Evolutionary conservation across 2,797 vertebrate genomes (phyloP), one percentile per base, ranked within the genome.

Genomic region (Pangasius macronema): DNA sequence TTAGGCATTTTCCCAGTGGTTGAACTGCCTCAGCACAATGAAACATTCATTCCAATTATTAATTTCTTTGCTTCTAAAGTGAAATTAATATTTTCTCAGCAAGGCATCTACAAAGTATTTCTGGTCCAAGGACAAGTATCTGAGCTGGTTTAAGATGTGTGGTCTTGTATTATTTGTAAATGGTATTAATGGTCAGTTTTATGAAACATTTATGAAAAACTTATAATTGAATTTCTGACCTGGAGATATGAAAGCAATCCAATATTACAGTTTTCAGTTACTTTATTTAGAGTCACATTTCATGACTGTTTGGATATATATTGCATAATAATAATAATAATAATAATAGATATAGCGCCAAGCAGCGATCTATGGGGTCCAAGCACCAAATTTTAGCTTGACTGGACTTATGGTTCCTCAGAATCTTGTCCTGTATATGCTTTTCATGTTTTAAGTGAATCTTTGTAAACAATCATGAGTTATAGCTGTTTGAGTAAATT

Each of bases 141-240:
- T 59, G 20, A 83, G 76, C 53, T 67, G 7, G 27, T 49, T 68
- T 83, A 55, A 77, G 65, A 88, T 87, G 68, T 87, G 72, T 87
- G 87, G 89, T 93, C 90, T 90, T 91, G 89, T 94, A 91, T 93
- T 87, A 94, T 5, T 18, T 27, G 46, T n/a, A 51, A 49, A 51
- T 16, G 14, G 46, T 76, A 30, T 63, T 63, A 82, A 30, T 80
- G 51, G 94, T 95, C 93, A 72, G 93, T 95, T 95, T 95, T 94
- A 94, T 91, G n/a, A n/a, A 94, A 94, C 92, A 92, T 92, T 93
- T 90, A 92, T 91, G 91, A 93, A 88, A 90, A 89, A 91, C 92
- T 92, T 92, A 92, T 95, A 93, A 94, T 95, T 96, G 94, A 3
- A 75, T 51, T 75, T 51, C 73, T 76, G 46, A 30, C 27, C 73